These are phyloP conservation scores for Pseudomugil gertrudae DNA, from an alignment of 2,797 vertebrate genomes.

Conservation along the genomic window DNA sequence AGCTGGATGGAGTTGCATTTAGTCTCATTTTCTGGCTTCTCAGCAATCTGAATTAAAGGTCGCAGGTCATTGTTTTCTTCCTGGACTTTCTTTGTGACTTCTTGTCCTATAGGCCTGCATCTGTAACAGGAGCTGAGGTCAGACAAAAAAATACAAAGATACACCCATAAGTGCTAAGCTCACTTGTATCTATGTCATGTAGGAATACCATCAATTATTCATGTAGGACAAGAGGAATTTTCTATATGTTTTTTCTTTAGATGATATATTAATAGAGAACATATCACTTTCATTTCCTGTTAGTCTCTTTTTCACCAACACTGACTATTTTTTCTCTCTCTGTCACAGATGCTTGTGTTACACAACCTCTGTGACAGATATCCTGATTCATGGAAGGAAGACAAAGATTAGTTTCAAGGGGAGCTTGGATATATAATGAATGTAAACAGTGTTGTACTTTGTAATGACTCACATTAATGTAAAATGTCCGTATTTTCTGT, in stretches of 20 bases:
- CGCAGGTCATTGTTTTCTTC: conserved; percentile 43
- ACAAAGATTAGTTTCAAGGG: conserved; percentile 53
- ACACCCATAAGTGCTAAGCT: conserved; percentile 19
- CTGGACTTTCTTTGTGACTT: conserved; percentile 33
- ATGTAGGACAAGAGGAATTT: conserved; percentile 60
- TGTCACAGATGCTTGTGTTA: conserved; percentile 45
- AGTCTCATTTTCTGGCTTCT: conserved; percentile 58
- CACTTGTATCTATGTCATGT: conserved; percentile 65
- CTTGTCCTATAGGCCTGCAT: conserved; percentile 42
- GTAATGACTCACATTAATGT: conserved; percentile 54
- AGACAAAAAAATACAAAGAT: conserved; percentile 10
- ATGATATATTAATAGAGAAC: conserved; percentile 55
- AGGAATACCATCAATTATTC: conserved; percentile 76
- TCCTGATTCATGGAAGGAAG: conserved; percentile 46
- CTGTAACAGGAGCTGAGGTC: conserved; percentile 54
- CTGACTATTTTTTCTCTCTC: conserved; percentile 14
- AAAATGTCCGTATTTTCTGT: conserved; percentile 10
- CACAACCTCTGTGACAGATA: conserved; percentile 55
- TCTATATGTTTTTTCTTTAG: conserved; percentile 60
- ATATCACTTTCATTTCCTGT: conserved; percentile 64
- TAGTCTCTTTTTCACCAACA: background rate
- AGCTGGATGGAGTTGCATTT: conserved; percentile 23
- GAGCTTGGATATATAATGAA: conserved; percentile 45
- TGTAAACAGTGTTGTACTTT: conserved; percentile 50
- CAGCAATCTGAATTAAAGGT: conserved; percentile 55